phyloP scores from a whole-genome alignment of 2,888 invertebrate genomes.

The Drosophila bunnanda region DNA sequence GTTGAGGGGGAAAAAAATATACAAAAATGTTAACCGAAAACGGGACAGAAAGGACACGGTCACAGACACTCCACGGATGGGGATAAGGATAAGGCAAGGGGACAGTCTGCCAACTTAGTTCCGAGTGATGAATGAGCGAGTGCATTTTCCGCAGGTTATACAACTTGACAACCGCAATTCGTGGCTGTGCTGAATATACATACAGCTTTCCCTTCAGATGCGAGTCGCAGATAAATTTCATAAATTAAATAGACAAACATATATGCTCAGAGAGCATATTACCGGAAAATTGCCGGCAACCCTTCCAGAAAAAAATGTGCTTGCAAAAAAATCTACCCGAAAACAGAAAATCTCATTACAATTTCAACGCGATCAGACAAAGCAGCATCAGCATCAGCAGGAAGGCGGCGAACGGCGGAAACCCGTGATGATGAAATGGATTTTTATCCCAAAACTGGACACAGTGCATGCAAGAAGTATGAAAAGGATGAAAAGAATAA shows the following conservation, averaged over 20 bases:
- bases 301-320: conserved; percentile 35
- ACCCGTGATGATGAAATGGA: conserved; percentile 79
- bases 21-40: conserved; percentile 56
- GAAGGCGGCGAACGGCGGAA: conserved; percentile 64
- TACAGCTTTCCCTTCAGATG: conserved; percentile 55
- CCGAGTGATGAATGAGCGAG: conserved; percentile 53
- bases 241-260: conserved; percentile 81
- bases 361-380: conserved; percentile 82
- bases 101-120: conserved; percentile 28
- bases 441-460: conserved; percentile 82
- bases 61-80: conserved; percentile 3
- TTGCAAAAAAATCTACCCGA: conserved; percentile 21
- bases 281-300: conserved; percentile 75
- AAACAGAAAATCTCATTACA: conserved; percentile 81
- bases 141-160: conserved; percentile 63
- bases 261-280: conserved; percentile 60
- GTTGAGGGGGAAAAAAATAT: conserved; percentile 26
- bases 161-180: conserved; percentile 46
- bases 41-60: conserved; percentile 48
- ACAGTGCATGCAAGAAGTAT: conserved; percentile 36
- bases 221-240: conserved; percentile 81
- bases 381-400: conserved; percentile 48
- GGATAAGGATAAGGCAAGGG: conserved; percentile 5
- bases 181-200: conserved; percentile 8
- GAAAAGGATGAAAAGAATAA: conserved; percentile 4